A percentile compares a stretch with the other conserved stretches of the same genome.
Conservation (phyloP, 2,113 vertebrate species). For the Anoura caudifer region DNA sequence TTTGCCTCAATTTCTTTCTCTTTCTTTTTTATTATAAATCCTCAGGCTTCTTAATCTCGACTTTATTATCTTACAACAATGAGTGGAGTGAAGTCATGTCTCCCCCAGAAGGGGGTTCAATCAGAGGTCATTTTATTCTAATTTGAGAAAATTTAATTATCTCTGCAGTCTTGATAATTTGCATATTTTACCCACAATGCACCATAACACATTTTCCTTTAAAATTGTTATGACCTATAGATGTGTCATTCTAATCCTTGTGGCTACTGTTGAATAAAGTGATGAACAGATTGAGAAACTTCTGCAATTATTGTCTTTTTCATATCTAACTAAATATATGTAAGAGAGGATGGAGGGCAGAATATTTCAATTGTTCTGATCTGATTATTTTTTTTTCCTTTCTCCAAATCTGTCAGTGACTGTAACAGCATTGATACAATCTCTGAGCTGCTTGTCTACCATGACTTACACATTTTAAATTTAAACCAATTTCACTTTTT, state of each 20-base stretch:
- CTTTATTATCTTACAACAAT: background rate
- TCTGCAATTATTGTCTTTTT: slow-evolving; percentile 39
- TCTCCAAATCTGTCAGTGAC: slow-evolving; percentile 23
- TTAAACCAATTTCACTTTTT: slow-evolving; percentile 50
- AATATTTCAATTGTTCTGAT: background rate
- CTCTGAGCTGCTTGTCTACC: slow-evolving; percentile 41
- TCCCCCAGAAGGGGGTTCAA: background rate
- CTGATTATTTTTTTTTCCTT: background rate
- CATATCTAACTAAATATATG: slow-evolving; percentile 27
- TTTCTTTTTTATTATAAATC: background rate
- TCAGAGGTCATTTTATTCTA: slow-evolving; percentile 38
- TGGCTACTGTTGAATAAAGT: background rate
- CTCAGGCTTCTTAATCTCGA: background rate
- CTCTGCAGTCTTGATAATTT: slow-evolving; percentile 13
- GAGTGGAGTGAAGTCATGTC: background rate
- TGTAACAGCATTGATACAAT: slow-evolving; percentile 51
- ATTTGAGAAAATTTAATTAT: slow-evolving; percentile 41
- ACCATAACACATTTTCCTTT: background rate
- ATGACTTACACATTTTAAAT: slow-evolving; percentile 65
- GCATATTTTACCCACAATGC: slow-evolving; percentile 31
- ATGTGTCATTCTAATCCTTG: slow-evolving; percentile 19
- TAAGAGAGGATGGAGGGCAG: background rate
- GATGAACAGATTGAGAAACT: slow-evolving; percentile 45
- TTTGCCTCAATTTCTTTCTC: background rate
- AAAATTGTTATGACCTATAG: slow-evolving; percentile 32